These are phyloP conservation scores for Rosalia funebris DNA, from an alignment of 2,888 invertebrate genomes.

Conservation along the genomic window DNA sequence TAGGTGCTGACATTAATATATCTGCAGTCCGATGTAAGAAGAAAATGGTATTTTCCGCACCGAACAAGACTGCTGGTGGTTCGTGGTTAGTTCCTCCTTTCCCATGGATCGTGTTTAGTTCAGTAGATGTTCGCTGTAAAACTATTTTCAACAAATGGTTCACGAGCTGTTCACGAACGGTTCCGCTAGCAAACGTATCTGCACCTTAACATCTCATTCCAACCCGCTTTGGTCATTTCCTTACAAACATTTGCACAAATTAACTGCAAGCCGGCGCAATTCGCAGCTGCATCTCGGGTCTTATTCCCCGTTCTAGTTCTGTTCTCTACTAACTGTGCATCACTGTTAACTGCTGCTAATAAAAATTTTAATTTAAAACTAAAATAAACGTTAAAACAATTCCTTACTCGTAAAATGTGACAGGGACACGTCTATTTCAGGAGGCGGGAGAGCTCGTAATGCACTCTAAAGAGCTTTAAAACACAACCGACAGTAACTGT, in stretches of 20 bases:
- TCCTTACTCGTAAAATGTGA: not conserved
- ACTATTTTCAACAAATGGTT: no score
- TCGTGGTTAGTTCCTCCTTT: no score
- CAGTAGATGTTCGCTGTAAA: no score
- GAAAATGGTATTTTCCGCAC: no score
- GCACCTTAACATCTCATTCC: no score
- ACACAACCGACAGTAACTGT: constrained; percentile 2
- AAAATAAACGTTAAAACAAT: not conserved
- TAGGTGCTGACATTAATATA: no score
- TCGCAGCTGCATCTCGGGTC: not conserved
- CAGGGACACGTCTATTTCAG: constrained; percentile 1
- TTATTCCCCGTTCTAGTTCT: not conserved
- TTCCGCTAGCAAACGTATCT: no score
- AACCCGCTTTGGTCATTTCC: no score
- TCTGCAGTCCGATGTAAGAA: no score
- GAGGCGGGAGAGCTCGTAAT: not conserved
- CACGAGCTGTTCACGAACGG: no score
- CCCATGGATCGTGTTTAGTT: no score
- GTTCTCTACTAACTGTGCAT: not conserved
- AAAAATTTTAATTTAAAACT: constrained; percentile 1
- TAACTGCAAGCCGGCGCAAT: not conserved
- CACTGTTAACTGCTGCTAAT: not conserved
- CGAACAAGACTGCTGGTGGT: no score
- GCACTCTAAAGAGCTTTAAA: constrained; percentile 1
- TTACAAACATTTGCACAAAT: not conserved